These are phyloP conservation scores for Callopanchax toddi DNA, from an alignment of 2,113 vertebrate genomes.

Conservation along the genomic window DNA sequence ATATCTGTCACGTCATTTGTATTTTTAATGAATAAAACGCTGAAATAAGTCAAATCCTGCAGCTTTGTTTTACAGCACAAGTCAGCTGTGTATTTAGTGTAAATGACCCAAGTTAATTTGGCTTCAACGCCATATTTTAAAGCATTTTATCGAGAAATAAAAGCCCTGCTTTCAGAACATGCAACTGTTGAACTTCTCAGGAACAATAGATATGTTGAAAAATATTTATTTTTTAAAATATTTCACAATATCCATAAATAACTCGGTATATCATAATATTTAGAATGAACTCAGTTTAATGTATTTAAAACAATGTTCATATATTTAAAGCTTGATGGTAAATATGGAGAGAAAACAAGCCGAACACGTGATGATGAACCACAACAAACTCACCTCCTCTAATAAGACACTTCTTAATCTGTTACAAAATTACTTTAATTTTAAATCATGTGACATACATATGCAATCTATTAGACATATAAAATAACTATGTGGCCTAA, in stretches of 20 bases:
- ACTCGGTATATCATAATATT: conserved; percentile 68
- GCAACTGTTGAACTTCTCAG: conserved; percentile 47
- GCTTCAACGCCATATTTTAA: not conserved
- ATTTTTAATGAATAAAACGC: not conserved
- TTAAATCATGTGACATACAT: conserved; percentile 79
- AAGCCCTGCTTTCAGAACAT: not conserved
- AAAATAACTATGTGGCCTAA: conserved; percentile 80
- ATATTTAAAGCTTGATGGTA: conserved; percentile 79
- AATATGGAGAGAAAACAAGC: conserved; percentile 73
- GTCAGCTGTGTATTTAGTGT: not conserved
- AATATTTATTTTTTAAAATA: conserved; percentile 77
- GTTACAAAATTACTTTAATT: conserved; percentile 84
- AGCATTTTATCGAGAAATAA: too few relatives aligned
- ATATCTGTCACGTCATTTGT: conserved; percentile 12
- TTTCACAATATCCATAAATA: conserved; percentile 76
- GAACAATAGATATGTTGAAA: conserved; percentile 61
- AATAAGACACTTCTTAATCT: conserved; percentile 84
- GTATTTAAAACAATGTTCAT: conserved; percentile 64
- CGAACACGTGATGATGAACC: conserved; percentile 75
- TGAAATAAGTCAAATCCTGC: too few relatives aligned
- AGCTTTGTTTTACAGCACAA: not conserved
- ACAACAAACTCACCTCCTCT: conserved; percentile 69
- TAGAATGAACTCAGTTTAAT: conserved; percentile 38
- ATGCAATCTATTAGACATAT: conserved; percentile 78
- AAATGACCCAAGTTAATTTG: not conserved